These are phyloP conservation scores for Thermophis baileyi DNA, from an alignment of 2,113 vertebrate genomes.

Conservation along the genomic window DNA sequence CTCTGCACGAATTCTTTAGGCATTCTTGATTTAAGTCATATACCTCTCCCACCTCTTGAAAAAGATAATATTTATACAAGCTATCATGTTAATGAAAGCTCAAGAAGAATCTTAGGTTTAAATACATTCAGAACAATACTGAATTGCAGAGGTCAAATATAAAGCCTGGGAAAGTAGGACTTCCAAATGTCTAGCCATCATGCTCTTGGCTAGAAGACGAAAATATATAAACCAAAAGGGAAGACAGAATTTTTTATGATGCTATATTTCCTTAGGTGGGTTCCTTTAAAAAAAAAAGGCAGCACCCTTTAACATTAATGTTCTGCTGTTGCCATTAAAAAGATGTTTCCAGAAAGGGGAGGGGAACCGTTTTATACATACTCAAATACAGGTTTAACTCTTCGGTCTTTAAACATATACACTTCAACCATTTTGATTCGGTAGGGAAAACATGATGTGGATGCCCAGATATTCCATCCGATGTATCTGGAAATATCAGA, in stretches of 20 bases:
- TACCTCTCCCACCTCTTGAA: background rate
- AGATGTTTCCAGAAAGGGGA: background rate
- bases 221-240: background rate
- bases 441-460: background rate
- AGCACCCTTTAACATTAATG: background rate
- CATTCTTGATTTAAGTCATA: background rate
- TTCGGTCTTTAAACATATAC: background rate
- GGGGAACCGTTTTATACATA: background rate
- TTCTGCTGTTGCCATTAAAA: background rate
- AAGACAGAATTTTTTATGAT: background rate
- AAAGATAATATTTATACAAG: background rate
- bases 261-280: background rate
- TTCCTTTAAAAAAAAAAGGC: background rate
- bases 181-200: background rate
- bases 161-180: background rate
- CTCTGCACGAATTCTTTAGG: background rate
- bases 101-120: background rate
- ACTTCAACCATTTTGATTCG: background rate
- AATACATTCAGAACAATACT: background rate
- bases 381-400: background rate
- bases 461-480: background rate
- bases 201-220: background rate
- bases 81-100: background rate
- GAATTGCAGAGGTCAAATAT: background rate
- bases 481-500: background rate